A percentile compares a stretch with the other conserved stretches of the same genome.
Evolutionary conservation across 2,797 vertebrate species (phyloP).

Genomic region (Enteromius afrohamiltoni): DNA sequence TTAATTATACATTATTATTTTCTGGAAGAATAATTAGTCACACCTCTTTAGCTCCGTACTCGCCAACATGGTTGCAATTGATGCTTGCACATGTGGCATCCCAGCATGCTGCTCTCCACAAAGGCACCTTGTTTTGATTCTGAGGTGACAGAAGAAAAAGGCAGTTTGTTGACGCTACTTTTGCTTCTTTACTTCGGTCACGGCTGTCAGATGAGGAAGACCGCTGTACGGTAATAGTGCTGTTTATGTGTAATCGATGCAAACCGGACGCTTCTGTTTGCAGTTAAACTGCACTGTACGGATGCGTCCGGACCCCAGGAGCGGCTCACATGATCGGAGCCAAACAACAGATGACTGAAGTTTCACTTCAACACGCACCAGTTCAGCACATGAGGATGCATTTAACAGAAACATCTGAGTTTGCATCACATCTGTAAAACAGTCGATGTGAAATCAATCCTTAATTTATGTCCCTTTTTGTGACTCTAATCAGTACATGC

Average conservation of each 20-base stretch:
- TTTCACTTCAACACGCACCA: neutral
- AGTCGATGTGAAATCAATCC: neutral
- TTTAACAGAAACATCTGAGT: conserved; percentile 9
- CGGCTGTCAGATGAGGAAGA: conserved; percentile 47
- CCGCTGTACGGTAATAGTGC: conserved; percentile 45
- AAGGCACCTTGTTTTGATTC: conserved; percentile 13
- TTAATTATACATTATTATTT: conserved; percentile 71
- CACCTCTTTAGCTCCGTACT: conserved; percentile 70
- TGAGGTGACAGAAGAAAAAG: neutral
- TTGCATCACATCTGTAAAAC: neutral
- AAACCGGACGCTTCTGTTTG: conserved; percentile 42
- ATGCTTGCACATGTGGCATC: conserved; percentile 44
- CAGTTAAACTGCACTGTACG: conserved; percentile 9
- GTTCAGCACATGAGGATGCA: conserved; percentile 11
- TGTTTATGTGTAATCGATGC: conserved; percentile 75
- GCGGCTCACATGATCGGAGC: neutral
- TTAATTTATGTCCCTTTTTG: neutral
- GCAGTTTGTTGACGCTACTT: neutral
- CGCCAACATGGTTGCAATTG: conserved; percentile 58
- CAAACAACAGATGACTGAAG: conserved; percentile 15
- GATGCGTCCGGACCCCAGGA: neutral
- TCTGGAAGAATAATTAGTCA: conserved; percentile 71
- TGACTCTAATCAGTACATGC: neutral
- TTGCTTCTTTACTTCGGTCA: conserved; percentile 44
- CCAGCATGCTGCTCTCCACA: conserved; percentile 5